Evolutionary conservation across 2,888 invertebrate species (phyloP), one percentile per base, ranked within the genome.

Genomic region (Trypoxylon attenuatum): DNA sequence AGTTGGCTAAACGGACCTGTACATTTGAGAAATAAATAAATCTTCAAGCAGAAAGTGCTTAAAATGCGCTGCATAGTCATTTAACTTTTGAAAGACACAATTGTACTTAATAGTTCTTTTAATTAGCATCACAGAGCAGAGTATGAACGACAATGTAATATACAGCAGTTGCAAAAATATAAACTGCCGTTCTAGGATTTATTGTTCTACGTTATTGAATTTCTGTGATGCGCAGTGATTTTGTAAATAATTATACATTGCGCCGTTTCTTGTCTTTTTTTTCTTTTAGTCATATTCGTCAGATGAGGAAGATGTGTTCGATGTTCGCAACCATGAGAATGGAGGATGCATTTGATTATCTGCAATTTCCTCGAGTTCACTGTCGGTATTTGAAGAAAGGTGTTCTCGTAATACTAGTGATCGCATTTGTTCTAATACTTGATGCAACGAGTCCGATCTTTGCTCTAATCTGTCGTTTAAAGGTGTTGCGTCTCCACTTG

Each of bases 371-470:
- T 84, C 82, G 47, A 78, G 53, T 66, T 84, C 83, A 61, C 79
- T 81, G 71, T 82, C 80, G 66, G 81, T 81, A 59, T 75, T 79
- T 29, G 81, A 73, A 18, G 82, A 75, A 23, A 79, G 66, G 55
- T 83, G 77, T 70, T 83, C 83, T 55, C 82, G 81, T 64, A 83
- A 67, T 63, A 82, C 82, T 72, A 86, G 73, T 25, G 85, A 85
- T 60, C 83, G 81, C 86, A 86, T 86, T 78, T 86, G 85, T 70
- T 86, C 86, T 61, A 86, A 76, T 69, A 86, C 83, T 71, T 84
- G 84, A 70, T 86, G 85, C 58, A 86, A 75, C 5, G 85, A 86
- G 49, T 87, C 85, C 33, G 82, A 75, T 47, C 84, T 79, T 22
- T 82, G 80, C 55, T 84, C 80, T 39, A 82, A 67, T 70, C 82